A percentile compares a stretch with the other conserved stretches of the same genome.
Conservation (phyloP, 2,113 vertebrate species). For the Heliornis fulica region DNA sequence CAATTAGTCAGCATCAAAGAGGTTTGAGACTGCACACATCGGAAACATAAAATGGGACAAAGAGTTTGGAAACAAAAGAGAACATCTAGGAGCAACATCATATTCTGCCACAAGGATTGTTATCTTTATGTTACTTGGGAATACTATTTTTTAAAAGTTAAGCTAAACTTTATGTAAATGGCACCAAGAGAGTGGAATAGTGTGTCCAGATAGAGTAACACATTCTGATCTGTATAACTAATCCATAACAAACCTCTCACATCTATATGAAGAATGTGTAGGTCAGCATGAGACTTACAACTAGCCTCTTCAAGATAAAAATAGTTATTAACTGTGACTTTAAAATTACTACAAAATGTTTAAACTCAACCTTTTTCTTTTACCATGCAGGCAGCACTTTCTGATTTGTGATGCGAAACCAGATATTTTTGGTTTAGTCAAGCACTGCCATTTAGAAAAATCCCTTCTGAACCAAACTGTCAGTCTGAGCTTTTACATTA, state of each 20-base stretch:
- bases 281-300: background rate
- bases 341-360: conserved; percentile 11
- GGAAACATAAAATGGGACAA: conserved; percentile 29
- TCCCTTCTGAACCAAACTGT: conserved; percentile 38
- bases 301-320: background rate
- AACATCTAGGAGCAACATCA: conserved; percentile 1
- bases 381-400: conserved; percentile 36
- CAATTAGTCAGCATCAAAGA: conserved; percentile 65
- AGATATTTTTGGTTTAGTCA: conserved; percentile 45
- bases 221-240: background rate
- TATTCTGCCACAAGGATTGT: background rate
- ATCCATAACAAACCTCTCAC: background rate
- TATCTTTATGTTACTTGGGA: background rate
- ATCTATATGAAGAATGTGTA: background rate
- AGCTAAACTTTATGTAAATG: background rate
- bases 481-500: conserved; percentile 33
- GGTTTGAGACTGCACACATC: conserved; percentile 7
- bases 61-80: conserved; percentile 54
- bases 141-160: background rate
- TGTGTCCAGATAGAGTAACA: background rate
- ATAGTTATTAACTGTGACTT: background rate
- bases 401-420: conserved; percentile 48
- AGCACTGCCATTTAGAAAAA: conserved; percentile 62
- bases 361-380: background rate
- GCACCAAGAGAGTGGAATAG: background rate